These are phyloP conservation scores for Nebria ingens DNA, from an alignment of 1,140 invertebrate species.

Conservation along the genomic window DNA sequence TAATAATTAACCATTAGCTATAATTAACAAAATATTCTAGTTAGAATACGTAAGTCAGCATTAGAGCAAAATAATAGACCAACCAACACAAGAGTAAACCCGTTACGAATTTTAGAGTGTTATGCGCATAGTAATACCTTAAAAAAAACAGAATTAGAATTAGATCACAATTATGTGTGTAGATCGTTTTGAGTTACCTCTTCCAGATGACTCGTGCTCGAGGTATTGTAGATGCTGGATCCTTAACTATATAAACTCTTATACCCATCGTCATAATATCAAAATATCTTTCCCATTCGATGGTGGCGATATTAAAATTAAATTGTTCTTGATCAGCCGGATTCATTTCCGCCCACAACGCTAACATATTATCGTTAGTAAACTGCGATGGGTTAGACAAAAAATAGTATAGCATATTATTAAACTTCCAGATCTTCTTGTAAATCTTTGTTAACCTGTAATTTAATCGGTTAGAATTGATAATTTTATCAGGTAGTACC, in stretches of 20 bases:
- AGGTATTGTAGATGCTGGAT: conserved; percentile 53
- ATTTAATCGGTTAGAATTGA: conserved; percentile 36
- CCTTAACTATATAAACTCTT: conserved; percentile 59
- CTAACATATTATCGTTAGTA: conserved; percentile 43
- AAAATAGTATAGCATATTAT: conserved; percentile 41
- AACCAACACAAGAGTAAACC: no score
- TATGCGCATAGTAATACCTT: no score
- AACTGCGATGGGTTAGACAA: conserved; percentile 56
- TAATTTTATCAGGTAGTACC: no score
- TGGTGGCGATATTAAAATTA: conserved; percentile 43
- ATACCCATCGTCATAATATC: conserved; percentile 51
- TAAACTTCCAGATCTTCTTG: conserved; percentile 54
- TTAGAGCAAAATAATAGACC: no score
- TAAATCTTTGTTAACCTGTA: conserved; percentile 54
- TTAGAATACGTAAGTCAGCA: no score
- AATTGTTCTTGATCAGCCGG: conserved; percentile 45
- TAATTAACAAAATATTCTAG: no score
- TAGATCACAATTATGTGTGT: no score
- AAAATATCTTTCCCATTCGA: conserved; percentile 49
- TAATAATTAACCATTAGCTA: no score
- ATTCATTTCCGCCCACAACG: conserved; percentile 40
- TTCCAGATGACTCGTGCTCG: conserved; percentile 46
- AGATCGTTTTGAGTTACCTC: conserved; percentile 28
- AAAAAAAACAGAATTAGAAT: no score
- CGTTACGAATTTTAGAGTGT: no score